Conservation (phyloP, 2,113 vertebrate species). For the Uropsilus gracilis region DNA sequence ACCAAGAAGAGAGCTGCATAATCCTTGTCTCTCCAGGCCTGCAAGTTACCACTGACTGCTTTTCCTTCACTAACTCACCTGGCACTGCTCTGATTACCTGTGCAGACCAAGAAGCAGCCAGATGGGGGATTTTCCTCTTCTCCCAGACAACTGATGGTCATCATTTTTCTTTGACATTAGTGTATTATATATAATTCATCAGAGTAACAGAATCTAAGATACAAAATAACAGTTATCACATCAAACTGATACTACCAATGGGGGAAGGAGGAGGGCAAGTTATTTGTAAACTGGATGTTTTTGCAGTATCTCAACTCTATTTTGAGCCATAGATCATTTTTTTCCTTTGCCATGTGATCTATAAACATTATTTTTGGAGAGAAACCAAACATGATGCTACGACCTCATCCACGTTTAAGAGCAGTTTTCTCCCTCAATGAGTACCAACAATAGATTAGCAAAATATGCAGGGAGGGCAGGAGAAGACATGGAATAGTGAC, state of each 20-base stretch:
- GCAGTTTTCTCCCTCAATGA: not conserved
- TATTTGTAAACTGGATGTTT: not conserved
- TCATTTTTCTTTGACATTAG: not conserved
- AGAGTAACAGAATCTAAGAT: not conserved
- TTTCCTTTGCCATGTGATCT: not conserved
- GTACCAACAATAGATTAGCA: not conserved
- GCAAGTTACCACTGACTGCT: too few relatives aligned
- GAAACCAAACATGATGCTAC: not conserved
- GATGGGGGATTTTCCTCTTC: too few relatives aligned
- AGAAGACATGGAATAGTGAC: not conserved
- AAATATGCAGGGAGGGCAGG: not conserved
- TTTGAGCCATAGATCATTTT: slow-evolving; percentile 34
- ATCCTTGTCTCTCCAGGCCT: too few relatives aligned
- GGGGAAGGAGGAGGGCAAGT: not conserved
- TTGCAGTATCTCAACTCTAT: not conserved
- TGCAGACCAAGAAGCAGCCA: too few relatives aligned
- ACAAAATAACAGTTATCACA: slow-evolving; percentile 33
- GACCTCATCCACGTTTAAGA: slow-evolving; percentile 22
- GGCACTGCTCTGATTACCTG: too few relatives aligned
- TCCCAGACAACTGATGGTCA: too few relatives aligned
- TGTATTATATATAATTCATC: not conserved
- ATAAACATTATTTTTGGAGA: not conserved
- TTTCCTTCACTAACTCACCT: too few relatives aligned
- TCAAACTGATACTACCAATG: not conserved
- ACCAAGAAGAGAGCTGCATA: too few relatives aligned